phyloP scores from a whole-genome alignment of 2,888 invertebrate species.

The Yponomeuta malinellus region DNA sequence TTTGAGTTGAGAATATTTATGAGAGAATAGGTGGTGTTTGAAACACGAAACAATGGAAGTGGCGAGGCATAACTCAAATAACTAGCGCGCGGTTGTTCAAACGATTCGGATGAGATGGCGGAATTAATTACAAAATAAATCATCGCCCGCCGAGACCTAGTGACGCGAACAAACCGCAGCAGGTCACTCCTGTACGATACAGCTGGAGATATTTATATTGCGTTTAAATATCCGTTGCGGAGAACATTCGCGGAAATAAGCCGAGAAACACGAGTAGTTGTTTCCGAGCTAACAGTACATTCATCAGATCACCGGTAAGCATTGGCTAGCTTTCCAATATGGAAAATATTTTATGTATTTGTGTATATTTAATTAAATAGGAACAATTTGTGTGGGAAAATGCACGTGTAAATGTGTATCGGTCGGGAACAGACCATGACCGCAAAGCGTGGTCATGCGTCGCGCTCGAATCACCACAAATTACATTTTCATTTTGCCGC shows the following conservation, averaged over 20 bases:
- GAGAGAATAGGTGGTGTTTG: not conserved
- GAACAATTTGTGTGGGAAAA: not conserved
- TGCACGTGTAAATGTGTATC: not conserved
- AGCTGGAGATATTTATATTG: not conserved
- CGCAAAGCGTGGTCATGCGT: slow-evolving; percentile 28
- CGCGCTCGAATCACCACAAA: slow-evolving; percentile 59
- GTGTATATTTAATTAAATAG: not conserved
- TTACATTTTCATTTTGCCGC: slow-evolving; percentile 62
- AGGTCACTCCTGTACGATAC: slow-evolving; percentile 12
- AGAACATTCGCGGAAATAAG: no score
- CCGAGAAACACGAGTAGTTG: not conserved
- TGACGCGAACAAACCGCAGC: slow-evolving; percentile 39
- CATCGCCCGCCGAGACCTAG: slow-evolving; percentile 22
- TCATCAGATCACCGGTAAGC: not conserved
- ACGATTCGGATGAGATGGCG: slow-evolving; percentile 16
- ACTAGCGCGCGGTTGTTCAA: slow-evolving; percentile 16
- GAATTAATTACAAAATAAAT: slow-evolving; percentile 24
- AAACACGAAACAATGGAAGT: slow-evolving; percentile 1
- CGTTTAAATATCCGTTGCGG: no score
- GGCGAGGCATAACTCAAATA: slow-evolving; percentile 17
- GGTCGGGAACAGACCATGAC: slow-evolving; percentile 19
- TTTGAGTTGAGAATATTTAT: not conserved
- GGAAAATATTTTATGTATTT: not conserved
- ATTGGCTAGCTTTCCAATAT: no score
- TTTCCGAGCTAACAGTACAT: not conserved